phyloP scores from a whole-genome alignment of 2,113 vertebrate species.

The Vireo altiloquus region DNA sequence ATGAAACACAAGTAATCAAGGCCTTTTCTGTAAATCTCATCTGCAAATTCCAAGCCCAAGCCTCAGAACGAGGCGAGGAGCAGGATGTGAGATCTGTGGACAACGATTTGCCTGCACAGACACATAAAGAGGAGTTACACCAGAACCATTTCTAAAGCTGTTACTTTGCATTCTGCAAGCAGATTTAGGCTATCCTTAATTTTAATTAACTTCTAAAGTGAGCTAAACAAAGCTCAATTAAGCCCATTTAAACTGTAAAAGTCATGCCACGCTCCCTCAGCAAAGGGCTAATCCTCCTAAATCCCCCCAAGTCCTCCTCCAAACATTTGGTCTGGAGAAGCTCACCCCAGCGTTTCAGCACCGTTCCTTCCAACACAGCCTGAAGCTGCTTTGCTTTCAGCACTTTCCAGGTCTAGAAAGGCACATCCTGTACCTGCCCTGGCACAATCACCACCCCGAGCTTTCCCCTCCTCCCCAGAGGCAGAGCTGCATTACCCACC shows the following conservation, averaged over 20 bases:
- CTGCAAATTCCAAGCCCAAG: background rate
- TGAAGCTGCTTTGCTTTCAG: background rate
- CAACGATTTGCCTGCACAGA: background rate
- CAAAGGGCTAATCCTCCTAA: background rate
- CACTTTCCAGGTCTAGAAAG: background rate
- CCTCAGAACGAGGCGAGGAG: background rate
- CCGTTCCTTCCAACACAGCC: background rate
- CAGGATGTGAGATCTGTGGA: background rate
- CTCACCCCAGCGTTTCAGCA: background rate
- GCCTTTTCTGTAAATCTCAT: constrained; percentile 35
- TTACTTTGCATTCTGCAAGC: background rate
- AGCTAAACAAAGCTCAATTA: constrained; percentile 40
- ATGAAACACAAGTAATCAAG: constrained; percentile 29
- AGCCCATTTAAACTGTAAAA: constrained; percentile 12
- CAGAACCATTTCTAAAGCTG: constrained; percentile 17
- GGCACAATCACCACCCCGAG: background rate
- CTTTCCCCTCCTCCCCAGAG: background rate
- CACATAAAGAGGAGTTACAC: background rate
- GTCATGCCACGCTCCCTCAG: background rate
- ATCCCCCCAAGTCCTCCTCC: background rate
- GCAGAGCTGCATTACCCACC: constrained; percentile 65
- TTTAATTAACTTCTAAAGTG: constrained; percentile 38
- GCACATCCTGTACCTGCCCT: background rate
- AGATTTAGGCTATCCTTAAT: constrained; percentile 34
- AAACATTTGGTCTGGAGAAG: background rate